A percentile compares a stretch with the other conserved stretches of the same genome.
Conservation (phyloP, 2,888 invertebrate genomes). For the Stenurella melanura region DNA sequence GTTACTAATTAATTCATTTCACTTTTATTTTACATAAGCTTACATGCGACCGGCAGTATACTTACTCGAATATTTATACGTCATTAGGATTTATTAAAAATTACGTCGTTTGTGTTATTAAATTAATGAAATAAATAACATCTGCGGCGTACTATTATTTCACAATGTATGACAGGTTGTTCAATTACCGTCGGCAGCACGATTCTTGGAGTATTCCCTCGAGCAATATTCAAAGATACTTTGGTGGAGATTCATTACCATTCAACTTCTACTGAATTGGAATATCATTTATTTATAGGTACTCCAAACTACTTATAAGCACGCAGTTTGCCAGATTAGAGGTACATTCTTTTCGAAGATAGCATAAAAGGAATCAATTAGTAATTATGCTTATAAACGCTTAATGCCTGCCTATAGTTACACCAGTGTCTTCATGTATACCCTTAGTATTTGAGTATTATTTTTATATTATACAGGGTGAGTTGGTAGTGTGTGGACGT, state of each 20-base stretch:
- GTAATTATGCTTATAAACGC: no score
- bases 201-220: constrained; percentile 1
- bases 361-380: no score
- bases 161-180: constrained; percentile 9
- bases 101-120: constrained; percentile 12
- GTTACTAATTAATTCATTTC: constrained; percentile 29
- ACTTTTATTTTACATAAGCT: constrained; percentile 23
- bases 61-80: constrained; percentile 9
- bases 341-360: no score
- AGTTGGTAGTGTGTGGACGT: no score
- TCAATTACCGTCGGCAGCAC: constrained; percentile 26
- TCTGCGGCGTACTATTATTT: constrained; percentile 5
- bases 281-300: background rate
- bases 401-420: no score
- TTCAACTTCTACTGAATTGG: background rate
- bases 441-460: no score
- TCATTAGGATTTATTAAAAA: constrained; percentile 20
- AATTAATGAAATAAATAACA: constrained; percentile 1
- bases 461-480: no score
- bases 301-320: background rate
- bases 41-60: constrained; percentile 11
- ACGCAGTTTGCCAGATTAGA: background rate
- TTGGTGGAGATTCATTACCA: constrained; percentile 23
- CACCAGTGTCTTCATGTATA: no score
- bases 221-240: constrained; percentile 19